These are phyloP conservation scores for Arrhopalites spinosus DNA, from an alignment of 2,888 invertebrate genomes.

Conservation along the genomic window DNA sequence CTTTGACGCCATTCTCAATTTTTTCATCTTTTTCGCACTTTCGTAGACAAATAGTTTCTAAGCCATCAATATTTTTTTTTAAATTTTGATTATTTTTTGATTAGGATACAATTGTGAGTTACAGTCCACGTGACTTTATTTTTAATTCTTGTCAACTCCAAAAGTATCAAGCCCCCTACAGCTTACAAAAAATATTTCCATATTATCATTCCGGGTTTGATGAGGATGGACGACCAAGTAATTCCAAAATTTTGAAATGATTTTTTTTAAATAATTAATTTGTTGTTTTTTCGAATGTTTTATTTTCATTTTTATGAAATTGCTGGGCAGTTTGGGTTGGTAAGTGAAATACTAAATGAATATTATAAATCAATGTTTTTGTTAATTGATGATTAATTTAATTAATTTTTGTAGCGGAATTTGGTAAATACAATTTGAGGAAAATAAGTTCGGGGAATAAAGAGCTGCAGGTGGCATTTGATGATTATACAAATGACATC, in stretches of 20 bases:
- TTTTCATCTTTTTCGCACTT: no score
- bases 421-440: background rate
- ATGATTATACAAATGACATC: background rate
- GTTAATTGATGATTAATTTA: background rate
- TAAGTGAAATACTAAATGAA: background rate
- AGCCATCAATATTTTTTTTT: no score
- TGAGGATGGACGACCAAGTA: background rate
- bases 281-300: background rate
- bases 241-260: background rate
- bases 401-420: background rate
- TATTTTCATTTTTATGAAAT: background rate
- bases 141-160: background rate
- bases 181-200: background rate
- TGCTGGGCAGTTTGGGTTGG: background rate
- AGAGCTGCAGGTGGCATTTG: background rate
- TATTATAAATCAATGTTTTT: background rate
- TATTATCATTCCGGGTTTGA: background rate
- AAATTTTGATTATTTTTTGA: no score
- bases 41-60: no score
- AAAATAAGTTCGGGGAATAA: background rate
- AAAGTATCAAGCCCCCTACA: background rate
- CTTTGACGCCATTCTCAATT: no score
- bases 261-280: background rate
- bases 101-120: no score
- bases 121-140: background rate